Evolutionary conservation across 1,140 invertebrate genomes (phyloP).

Genomic region (Drosophila sechellia): DNA sequence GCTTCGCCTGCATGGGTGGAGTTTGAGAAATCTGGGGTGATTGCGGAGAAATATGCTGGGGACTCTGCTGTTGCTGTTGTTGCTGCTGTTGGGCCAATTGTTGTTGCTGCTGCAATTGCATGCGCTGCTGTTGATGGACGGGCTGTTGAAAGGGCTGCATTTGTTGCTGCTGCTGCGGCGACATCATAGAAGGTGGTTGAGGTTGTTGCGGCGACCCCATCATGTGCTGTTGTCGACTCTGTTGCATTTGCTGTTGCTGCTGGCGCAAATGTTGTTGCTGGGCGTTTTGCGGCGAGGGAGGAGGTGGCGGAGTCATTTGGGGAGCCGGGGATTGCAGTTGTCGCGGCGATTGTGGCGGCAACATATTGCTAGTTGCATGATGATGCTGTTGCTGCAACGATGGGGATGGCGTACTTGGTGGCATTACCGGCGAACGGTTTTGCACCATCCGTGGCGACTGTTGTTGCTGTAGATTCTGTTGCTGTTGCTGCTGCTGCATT

Average conservation of each 20-base stretch:
- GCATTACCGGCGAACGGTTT: conserved; percentile 71
- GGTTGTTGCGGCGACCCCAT: conserved; percentile 72
- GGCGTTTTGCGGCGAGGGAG: conserved; percentile 76
- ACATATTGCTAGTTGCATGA: conserved; percentile 50
- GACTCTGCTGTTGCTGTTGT: conserved; percentile 71
- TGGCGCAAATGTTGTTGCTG: conserved; percentile 84
- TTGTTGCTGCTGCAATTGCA: conserved; percentile 63
- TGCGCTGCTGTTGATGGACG: conserved; percentile 67
- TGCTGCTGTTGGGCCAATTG: conserved; percentile 67
- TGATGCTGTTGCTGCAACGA: conserved; percentile 77
- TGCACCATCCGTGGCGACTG: conserved; percentile 85
- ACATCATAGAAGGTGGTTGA: conserved; percentile 60
- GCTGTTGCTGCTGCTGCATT: conserved; percentile 77
- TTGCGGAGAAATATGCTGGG: conserved; percentile 70
- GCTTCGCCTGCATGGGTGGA: conserved; percentile 63
- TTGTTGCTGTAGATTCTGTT: conserved; percentile 70
- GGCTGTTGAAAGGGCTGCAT: conserved; percentile 65
- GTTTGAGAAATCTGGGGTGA: conserved; percentile 75
- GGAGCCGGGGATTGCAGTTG: conserved; percentile 81
- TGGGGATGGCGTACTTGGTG: conserved; percentile 62
- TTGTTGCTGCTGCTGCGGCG: conserved; percentile 69
- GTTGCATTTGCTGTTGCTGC: conserved; percentile 61
- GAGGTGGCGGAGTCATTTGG: conserved; percentile 81
- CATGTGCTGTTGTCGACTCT: conserved; percentile 69
- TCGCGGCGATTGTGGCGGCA: conserved; percentile 77